Percentiles rank a stretch among this genome's conserved stretches.
phyloP scores from a whole-genome alignment of 1,140 invertebrate species.

The Pseudomyrmex dendroicus region DNA sequence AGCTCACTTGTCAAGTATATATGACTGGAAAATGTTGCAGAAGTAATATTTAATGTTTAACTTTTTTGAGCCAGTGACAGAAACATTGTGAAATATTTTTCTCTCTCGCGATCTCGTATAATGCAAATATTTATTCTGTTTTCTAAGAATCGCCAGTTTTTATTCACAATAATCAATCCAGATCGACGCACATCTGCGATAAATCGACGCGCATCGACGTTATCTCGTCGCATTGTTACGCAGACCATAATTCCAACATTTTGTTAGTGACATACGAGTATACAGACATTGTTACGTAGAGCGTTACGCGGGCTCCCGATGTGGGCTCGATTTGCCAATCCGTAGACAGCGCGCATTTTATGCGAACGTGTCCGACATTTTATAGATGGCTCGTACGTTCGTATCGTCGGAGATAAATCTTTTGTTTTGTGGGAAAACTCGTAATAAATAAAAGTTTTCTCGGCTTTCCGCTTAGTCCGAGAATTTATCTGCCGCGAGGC shows the following conservation, averaged over 20 bases:
- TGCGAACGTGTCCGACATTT: slow-evolving; percentile 32
- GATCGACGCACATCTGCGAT: neutral
- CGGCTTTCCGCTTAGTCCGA: neutral
- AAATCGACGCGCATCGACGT: neutral
- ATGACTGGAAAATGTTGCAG: neutral
- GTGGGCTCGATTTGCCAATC: slow-evolving; percentile 9
- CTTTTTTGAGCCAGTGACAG: neutral
- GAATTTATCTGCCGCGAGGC: slow-evolving; percentile 37
- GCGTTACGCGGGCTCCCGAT: no score
- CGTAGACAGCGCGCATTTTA: slow-evolving; percentile 40
- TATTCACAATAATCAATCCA: neutral
- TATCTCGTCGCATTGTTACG: slow-evolving; percentile 31
- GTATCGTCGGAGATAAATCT: slow-evolving; percentile 42
- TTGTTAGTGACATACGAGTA: slow-evolving; percentile 40
- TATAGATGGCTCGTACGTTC: slow-evolving; percentile 46
- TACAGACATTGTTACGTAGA: slow-evolving; percentile 11
- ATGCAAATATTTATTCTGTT: slow-evolving; percentile 1
- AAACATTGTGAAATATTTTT: neutral
- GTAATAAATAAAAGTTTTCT: slow-evolving; percentile 41
- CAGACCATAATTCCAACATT: slow-evolving; percentile 48
- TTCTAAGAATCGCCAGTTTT: neutral
- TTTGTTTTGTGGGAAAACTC: slow-evolving; percentile 47
- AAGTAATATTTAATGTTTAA: neutral
- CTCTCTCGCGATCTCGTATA: neutral
- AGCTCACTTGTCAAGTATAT: neutral